phyloP scores from a whole-genome alignment of 2,888 invertebrate species.

The Mesorhabditis belari region DNA sequence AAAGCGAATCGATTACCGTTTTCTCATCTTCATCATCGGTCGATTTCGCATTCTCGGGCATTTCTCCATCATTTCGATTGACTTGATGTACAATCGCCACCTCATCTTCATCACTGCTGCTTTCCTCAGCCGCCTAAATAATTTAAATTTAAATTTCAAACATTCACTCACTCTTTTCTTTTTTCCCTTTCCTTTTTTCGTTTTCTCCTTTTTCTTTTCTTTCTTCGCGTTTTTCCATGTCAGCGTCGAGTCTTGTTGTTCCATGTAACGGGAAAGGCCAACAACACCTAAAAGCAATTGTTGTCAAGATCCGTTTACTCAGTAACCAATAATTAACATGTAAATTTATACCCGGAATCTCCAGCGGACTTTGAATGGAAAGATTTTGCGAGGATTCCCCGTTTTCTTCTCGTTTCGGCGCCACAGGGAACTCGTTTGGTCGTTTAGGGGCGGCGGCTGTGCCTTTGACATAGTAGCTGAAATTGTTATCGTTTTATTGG shows the following conservation, averaged over 20 bases:
- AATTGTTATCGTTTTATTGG: background rate
- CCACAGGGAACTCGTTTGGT: constrained; percentile 25
- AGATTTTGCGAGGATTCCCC: constrained; percentile 63
- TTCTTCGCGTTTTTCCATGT: constrained; percentile 49
- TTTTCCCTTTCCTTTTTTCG: constrained; percentile 45
- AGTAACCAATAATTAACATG: background rate
- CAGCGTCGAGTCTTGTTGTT: constrained; percentile 51
- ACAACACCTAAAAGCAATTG: constrained; percentile 50
- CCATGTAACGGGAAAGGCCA: constrained; percentile 47
- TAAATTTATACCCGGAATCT: constrained; percentile 42
- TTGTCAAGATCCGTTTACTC: too few species aligned
- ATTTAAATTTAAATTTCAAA: too few species aligned
- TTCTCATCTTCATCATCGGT: constrained; percentile 63
- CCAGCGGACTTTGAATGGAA: constrained; percentile 73
- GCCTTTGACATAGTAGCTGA: constrained; percentile 9
- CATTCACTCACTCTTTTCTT: too few species aligned
- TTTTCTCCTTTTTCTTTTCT: constrained; percentile 46
- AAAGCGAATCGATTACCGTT: too few species aligned
- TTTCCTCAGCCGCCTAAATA: too few species aligned
- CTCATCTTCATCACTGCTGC: constrained; percentile 40
- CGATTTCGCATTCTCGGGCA: constrained; percentile 61
- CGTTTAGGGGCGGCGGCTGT: constrained; percentile 23
- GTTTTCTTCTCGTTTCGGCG: constrained; percentile 13
- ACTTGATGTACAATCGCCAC: constrained; percentile 58
- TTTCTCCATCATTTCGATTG: constrained; percentile 70